These are phyloP conservation scores for Tiliacea citrago DNA, from an alignment of 2,888 invertebrate genomes.

Conservation along the genomic window DNA sequence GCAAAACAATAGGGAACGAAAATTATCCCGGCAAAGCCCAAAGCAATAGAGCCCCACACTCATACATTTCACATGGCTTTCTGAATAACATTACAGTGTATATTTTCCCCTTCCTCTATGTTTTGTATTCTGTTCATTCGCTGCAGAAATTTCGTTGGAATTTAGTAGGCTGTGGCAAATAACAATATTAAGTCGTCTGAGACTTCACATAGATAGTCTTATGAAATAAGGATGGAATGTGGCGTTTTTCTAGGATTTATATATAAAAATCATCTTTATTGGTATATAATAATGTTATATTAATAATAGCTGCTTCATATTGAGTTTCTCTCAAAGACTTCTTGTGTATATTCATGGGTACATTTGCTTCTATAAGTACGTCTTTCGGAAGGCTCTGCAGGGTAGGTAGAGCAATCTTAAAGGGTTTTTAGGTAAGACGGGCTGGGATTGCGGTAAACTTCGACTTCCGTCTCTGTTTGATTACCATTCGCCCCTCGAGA, in stretches of 20 bases:
- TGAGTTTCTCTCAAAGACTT: constrained; percentile 3
- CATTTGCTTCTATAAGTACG: constrained; percentile 8
- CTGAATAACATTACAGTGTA: constrained; percentile 68
- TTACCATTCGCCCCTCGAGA: constrained; percentile 85
- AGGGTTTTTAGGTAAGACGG: constrained; percentile 84
- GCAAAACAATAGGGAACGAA: constrained; percentile 72
- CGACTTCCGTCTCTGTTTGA: constrained; percentile 80
- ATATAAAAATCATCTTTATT: constrained; percentile 21
- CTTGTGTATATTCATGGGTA: constrained; percentile 2
- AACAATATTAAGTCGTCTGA: constrained; percentile 36
- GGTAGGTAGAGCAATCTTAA: constrained; percentile 75
- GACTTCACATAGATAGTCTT: constrained; percentile 27
- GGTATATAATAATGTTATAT: constrained; percentile 1
- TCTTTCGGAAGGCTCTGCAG: constrained; percentile 49
- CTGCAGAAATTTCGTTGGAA: constrained; percentile 20
- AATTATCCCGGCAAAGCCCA: constrained; percentile 74
- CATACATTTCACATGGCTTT: constrained; percentile 69
- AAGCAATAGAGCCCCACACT: constrained; percentile 67
- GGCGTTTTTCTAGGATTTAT: background rate
- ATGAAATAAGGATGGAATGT: constrained; percentile 22
- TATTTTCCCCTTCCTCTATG: constrained; percentile 43
- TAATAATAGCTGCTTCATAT: constrained; percentile 20
- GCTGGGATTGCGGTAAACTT: constrained; percentile 81
- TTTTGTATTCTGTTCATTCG: constrained; percentile 55
- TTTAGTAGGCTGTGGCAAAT: constrained; percentile 61